phyloP scores from a whole-genome alignment of 2,113 vertebrate genomes.

The Heloderma charlesbogerti region DNA sequence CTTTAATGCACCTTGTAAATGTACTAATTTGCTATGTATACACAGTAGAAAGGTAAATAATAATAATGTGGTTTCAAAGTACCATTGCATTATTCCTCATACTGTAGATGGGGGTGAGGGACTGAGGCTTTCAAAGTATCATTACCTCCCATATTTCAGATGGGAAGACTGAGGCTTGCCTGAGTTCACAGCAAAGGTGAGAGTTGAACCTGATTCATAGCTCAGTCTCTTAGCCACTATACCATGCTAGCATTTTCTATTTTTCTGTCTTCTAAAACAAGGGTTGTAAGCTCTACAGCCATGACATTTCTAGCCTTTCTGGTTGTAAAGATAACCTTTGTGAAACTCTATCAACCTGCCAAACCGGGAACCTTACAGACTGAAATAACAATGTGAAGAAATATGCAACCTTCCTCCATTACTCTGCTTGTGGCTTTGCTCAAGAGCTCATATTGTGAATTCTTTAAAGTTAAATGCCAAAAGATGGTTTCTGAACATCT shows the following conservation, averaged over 20 bases:
- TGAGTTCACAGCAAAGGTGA: background rate
- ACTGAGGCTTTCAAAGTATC: background rate
- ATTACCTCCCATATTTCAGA: background rate
- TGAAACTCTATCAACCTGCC: background rate
- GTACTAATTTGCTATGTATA: background rate
- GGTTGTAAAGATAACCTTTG: constrained; percentile 12
- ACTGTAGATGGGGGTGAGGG: background rate
- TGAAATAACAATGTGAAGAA: background rate
- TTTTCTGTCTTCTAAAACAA: background rate
- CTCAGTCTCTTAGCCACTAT: background rate
- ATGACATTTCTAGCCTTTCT: background rate
- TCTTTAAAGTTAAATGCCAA: constrained; percentile 35
- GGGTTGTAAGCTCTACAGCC: background rate
- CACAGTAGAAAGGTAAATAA: constrained; percentile 6
- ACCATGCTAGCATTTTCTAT: background rate
- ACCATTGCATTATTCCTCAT: background rate
- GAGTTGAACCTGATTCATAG: background rate
- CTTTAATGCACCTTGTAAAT: constrained; percentile 18
- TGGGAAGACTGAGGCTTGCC: background rate
- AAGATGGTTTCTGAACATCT: background rate
- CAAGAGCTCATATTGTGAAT: constrained; percentile 32
- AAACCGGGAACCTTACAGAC: background rate
- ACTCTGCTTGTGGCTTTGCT: background rate
- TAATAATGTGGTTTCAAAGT: background rate
- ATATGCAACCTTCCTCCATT: background rate